Base-by-base conservation (phyloP, 2,888 invertebrate genomes). In the Chaitophorus viminalis region DNA sequence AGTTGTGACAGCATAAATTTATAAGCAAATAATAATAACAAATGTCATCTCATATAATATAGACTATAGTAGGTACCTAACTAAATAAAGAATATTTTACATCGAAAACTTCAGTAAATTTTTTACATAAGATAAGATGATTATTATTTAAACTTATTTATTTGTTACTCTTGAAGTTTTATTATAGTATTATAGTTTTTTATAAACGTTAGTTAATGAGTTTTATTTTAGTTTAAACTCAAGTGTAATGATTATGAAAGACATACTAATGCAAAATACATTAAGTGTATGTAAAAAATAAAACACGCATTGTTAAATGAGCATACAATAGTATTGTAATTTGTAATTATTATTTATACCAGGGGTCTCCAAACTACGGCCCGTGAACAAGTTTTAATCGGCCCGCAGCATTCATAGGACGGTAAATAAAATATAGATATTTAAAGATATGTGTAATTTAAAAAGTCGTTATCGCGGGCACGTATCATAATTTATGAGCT, bases 271-370 rank as follows among this genome's bases (percentile, higher is more conserved):
- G 72, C 39, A n/a, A 74, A 74, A 25, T 11, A 25, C 74, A 39
- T 39, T 74, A 39, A 39, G 36, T 36, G 21, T 25, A 74, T 5
- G n/a, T n/a, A 9, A 46, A 75, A 39, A 11, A 75, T n/a, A 46
- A 75, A 75, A 75, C 75, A 46, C n/a, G 75, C 39, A 75, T 75
- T 31, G n/a, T 39, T 46, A n/a, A 75, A 75, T n/a, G 39, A n/a
- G 14, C n/a, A 6, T 39, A 72, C 21, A 74, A 21, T 75, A 3
- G 5, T 11, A 9, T 8, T 46, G 46, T 46, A 75, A 75, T 36
- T n/a, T 9, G 3, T 36, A 39, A 75, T 75, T 39, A 21, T 74
- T 39, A 33, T n/a, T n/a, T n/a, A n/a, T n/a, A n/a, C n/a, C n/a
- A n/a, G n/a, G n/a, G n/a, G n/a, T n/a, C n/a, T n/a, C n/a, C n/a